phyloP scores from a whole-genome alignment of 2,888 invertebrate genomes.

The Synergus laeviventris region DNA sequence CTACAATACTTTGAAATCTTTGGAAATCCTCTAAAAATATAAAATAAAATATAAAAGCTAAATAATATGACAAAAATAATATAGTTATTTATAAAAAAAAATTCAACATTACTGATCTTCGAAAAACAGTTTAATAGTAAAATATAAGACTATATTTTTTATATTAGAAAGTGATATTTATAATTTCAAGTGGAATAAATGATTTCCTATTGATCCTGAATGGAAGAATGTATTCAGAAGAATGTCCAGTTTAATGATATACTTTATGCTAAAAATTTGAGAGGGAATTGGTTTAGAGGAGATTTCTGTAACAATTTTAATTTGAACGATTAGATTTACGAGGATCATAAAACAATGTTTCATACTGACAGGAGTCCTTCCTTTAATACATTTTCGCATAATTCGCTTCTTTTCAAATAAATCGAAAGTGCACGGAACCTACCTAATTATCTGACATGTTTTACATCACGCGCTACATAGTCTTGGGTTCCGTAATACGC shows the following conservation, averaged over 20 bases:
- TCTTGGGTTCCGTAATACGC: constrained; percentile 16
- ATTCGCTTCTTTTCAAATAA: constrained; percentile 12
- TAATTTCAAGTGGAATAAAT: no score
- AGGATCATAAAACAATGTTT: background rate
- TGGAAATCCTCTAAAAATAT: no score
- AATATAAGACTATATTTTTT: no score
- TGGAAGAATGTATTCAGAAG: background rate
- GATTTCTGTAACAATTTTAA: background rate
- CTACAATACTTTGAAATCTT: no score
- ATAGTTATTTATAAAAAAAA: no score
- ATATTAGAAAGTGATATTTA: no score
- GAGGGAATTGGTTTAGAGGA: background rate
- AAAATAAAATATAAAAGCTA: no score
- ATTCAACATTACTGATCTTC: no score
- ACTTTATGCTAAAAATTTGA: background rate
- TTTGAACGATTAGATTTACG: background rate
- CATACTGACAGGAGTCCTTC: background rate
- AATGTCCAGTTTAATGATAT: background rate
- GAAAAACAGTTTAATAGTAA: no score
- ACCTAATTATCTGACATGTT: constrained; percentile 33
- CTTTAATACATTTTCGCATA: background rate
- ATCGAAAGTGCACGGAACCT: constrained; percentile 22
- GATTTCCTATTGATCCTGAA: no score
- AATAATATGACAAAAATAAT: no score
- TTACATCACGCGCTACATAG: constrained; percentile 15